Conservation (phyloP, 2,888 invertebrate species). For the Omphaloscelis lunosa region DNA sequence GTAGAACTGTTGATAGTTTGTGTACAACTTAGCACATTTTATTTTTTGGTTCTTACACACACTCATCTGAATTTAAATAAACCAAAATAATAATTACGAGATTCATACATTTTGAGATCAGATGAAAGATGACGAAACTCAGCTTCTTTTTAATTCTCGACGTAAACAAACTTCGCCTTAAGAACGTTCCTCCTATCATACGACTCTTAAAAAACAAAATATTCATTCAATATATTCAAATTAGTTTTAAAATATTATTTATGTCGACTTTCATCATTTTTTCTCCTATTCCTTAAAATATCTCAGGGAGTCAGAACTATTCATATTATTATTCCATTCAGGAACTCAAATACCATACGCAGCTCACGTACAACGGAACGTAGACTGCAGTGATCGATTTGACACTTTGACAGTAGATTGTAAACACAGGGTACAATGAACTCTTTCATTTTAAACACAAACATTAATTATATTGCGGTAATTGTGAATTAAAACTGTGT, state of each 20-base stretch:
- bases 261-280: neutral
- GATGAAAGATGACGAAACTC: neutral
- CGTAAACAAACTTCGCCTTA: conserved; percentile 22
- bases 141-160: neutral
- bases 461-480: conserved; percentile 72
- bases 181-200: conserved; percentile 27
- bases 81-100: neutral
- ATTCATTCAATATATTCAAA: neutral
- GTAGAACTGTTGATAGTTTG: too few species aligned
- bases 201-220: neutral
- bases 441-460: conserved; percentile 71
- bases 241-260: neutral
- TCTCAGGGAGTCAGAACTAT: neutral
- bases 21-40: too few species aligned
- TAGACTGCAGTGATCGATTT: conserved; percentile 63
- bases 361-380: conserved; percentile 48
- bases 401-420: conserved; percentile 72
- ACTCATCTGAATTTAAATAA: neutral
- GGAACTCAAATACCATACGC: neutral
- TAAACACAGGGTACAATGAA: conserved; percentile 87
- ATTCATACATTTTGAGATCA: neutral
- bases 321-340: neutral
- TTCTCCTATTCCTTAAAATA: neutral
- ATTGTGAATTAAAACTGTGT: conserved; percentile 77
- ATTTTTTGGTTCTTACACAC: neutral